These are phyloP conservation scores for Oryzias javanicus DNA, from an alignment of 2,113 vertebrate genomes.

Conservation along the genomic window DNA sequence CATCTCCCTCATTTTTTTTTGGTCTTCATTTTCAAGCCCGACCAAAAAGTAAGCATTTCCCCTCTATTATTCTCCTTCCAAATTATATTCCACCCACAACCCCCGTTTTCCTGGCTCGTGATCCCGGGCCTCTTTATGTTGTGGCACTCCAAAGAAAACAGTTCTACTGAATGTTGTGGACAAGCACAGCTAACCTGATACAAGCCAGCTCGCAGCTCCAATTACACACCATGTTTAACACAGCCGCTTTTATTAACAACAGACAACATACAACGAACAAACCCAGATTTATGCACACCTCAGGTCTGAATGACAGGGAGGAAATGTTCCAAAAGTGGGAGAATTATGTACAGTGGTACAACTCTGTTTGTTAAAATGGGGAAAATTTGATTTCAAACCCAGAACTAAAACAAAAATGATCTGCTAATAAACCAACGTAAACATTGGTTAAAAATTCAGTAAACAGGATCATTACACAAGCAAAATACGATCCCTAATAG, in stretches of 20 bases:
- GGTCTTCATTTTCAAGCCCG: slow-evolving; percentile 59
- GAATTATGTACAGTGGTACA: not conserved
- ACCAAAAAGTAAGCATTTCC: slow-evolving; percentile 64
- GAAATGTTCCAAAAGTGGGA: slow-evolving; percentile 31
- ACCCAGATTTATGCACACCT: slow-evolving; percentile 56
- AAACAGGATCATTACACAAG: not conserved
- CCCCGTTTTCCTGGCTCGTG: slow-evolving; percentile 50
- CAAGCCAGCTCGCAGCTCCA: slow-evolving; percentile 51
- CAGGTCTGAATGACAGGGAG: slow-evolving; percentile 42
- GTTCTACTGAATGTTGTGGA: slow-evolving; percentile 60
- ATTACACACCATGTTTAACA: slow-evolving; percentile 59
- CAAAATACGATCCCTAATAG: slow-evolving; percentile 12
- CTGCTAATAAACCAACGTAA: slow-evolving; percentile 7
- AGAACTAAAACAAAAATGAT: slow-evolving; percentile 28
- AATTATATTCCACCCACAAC: slow-evolving; percentile 68
- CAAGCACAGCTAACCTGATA: slow-evolving; percentile 55
- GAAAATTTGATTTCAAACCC: slow-evolving; percentile 17
- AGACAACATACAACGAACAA: slow-evolving; percentile 43
- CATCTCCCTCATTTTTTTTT: slow-evolving; percentile 36
- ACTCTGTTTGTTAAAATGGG: slow-evolving; percentile 21
- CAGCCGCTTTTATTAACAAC: slow-evolving; percentile 56
- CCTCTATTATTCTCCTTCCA: slow-evolving; percentile 62
- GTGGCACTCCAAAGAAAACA: slow-evolving; percentile 71
- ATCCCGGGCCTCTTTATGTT: slow-evolving; percentile 54
- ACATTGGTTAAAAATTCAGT: not conserved